Evolutionary conservation across 2,113 vertebrate genomes (phyloP).

Genomic region (Chloropsis hardwickii): DNA sequence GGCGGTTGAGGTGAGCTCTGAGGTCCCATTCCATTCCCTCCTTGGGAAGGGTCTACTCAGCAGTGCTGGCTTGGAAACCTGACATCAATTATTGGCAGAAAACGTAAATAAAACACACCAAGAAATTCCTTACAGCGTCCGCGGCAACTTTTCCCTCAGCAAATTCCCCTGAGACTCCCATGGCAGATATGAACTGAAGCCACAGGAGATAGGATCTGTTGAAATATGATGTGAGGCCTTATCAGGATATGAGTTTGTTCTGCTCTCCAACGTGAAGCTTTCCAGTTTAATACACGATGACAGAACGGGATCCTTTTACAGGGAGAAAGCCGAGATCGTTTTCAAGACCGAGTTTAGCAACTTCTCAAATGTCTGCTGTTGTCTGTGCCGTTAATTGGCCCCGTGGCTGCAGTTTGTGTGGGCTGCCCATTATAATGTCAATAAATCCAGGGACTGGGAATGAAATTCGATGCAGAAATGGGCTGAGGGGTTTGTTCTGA

Average conservation of each 20-base stretch:
- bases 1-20: background rate
- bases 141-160: background rate
- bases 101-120: accelerated
- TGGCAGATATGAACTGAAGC: background rate
- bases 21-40: background rate
- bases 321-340: background rate
- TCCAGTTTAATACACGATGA: conserved; percentile 32
- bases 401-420: conserved; percentile 49
- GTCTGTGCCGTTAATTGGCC: conserved; percentile 51
- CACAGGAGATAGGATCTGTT: background rate
- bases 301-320: conserved; percentile 56
- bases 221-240: background rate
- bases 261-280: background rate
- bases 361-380: conserved; percentile 58
- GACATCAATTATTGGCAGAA: background rate
- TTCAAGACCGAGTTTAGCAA: conserved; percentile 50
- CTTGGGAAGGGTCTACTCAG: background rate
- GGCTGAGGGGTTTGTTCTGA: background rate
- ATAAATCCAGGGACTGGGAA: conserved; percentile 38
- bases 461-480: conserved; percentile 19
- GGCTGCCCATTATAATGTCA: conserved; percentile 51
- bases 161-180: background rate
- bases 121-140: accelerated
- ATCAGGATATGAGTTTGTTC: background rate
- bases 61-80: accelerated